A percentile compares a stretch with the other conserved stretches of the same genome.
Conservation (phyloP, 2,113 vertebrate species). For the Bambusicola thoracicus region DNA sequence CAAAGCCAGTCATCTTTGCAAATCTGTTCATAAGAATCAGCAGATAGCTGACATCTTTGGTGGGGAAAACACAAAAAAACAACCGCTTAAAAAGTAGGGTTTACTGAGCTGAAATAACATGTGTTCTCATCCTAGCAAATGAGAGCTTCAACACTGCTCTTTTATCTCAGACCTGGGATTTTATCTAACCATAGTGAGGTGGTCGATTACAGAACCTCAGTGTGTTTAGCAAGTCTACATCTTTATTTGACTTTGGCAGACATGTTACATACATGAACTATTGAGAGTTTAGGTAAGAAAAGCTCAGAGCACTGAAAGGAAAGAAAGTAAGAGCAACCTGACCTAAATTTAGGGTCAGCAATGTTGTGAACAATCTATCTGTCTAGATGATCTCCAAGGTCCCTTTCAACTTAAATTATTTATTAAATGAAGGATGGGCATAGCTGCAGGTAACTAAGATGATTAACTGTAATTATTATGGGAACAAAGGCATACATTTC, state of each 20-base stretch:
- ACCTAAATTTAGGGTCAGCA: neutral
- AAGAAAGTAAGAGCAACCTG: neutral
- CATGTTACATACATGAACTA: accelerated
- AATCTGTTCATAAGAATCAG: conserved; percentile 6
- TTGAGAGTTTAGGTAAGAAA: neutral
- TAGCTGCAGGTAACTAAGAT: neutral
- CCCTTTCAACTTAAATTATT: neutral
- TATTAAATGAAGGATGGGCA: neutral
- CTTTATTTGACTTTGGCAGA: neutral
- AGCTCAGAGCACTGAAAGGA: neutral
- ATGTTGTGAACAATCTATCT: neutral
- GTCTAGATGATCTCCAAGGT: neutral
- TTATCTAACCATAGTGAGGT: neutral
- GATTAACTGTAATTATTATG: neutral
- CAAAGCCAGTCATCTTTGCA: neutral
- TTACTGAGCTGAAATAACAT: neutral
- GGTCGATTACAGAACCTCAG: neutral
- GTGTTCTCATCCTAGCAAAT: neutral
- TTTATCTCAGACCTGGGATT: neutral
- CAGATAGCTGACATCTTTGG: neutral
- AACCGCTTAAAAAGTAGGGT: neutral
- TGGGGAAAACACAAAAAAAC: neutral
- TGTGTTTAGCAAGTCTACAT: neutral
- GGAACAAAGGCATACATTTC: neutral
- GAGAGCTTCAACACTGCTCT: neutral